Evolutionary conservation across 1,140 invertebrate genomes (phyloP).

Genomic region (Zaprionus camerounensis): DNA sequence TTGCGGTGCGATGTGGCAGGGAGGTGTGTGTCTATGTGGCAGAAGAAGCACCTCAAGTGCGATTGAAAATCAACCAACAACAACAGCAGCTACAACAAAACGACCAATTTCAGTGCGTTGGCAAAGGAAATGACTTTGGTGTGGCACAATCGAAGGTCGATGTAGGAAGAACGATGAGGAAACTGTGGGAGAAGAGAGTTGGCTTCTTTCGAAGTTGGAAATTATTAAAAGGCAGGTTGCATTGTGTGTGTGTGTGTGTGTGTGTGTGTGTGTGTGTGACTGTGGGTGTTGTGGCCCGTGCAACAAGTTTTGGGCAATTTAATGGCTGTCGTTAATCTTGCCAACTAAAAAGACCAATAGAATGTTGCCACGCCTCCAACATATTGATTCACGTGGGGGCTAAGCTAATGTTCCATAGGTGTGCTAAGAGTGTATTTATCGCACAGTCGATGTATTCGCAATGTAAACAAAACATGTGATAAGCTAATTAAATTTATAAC

Average conservation of each 20-base stretch:
- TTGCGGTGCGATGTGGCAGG: conserved; percentile 16
- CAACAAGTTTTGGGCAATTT: conserved; percentile 54
- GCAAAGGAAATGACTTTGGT: conserved; percentile 71
- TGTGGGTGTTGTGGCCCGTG: conserved; percentile 34
- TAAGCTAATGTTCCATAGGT: not conserved
- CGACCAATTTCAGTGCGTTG: conserved; percentile 57
- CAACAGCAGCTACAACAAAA: conserved; percentile 28
- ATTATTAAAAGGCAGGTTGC: conserved; percentile 27
- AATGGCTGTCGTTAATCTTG: conserved; percentile 64
- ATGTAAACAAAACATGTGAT: conserved; percentile 31
- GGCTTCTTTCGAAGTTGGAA: conserved; percentile 23
- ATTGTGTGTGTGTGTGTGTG: conserved; percentile 24
- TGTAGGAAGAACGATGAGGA: conserved; percentile 23
- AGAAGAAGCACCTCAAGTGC: conserved; percentile 70
- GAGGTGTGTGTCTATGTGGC: conserved; percentile 37
- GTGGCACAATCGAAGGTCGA: conserved; percentile 26
- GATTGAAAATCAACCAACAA: conserved; percentile 63
- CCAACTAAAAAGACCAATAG: conserved; percentile 51
- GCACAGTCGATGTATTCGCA: not conserved
- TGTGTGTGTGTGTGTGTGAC: conserved; percentile 34
- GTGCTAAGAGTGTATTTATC: conserved; percentile 22
- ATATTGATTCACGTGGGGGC: conserved; percentile 65
- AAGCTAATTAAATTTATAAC: conserved; percentile 42
- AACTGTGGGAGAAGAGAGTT: conserved; percentile 23
- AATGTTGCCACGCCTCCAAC: conserved; percentile 53